Evolutionary conservation across 2,113 vertebrate species (phyloP).

Genomic region (Protomyctophum bolini): DNA sequence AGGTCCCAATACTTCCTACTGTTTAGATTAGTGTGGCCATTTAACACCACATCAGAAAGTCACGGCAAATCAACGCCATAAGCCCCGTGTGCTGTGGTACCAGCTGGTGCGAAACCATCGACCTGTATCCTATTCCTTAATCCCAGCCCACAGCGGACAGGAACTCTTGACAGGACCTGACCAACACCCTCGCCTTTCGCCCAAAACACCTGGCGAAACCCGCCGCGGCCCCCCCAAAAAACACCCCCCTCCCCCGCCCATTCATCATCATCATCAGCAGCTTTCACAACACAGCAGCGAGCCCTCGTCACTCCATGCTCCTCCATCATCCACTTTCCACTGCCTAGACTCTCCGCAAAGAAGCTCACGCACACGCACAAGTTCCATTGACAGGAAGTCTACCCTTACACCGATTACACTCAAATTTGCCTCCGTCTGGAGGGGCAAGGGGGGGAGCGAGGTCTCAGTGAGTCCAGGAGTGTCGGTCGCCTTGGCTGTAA

Average conservation of each 20-base stretch:
- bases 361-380: conserved; percentile 44
- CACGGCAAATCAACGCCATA: conserved; percentile 23
- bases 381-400: conserved; percentile 79
- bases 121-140: conserved; percentile 52
- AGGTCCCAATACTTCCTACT: conserved; percentile 67
- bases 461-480: conserved; percentile 64
- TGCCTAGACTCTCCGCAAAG: conserved; percentile 26
- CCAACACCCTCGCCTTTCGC: conserved; percentile 27
- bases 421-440: conserved; percentile 74
- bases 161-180: conserved; percentile 46
- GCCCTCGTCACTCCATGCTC: conserved; percentile 61
- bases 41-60: conserved; percentile 69
- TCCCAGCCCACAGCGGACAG: conserved; percentile 48
- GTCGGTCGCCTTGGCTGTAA: conserved; percentile 71
- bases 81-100: conserved; percentile 23
- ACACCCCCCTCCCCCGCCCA: conserved; percentile 36
- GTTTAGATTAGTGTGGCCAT: conserved; percentile 63
- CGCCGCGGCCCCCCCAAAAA: conserved; percentile 13
- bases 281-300: conserved; percentile 48
- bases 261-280: conserved; percentile 56
- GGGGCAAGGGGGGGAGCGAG: conserved; percentile 41
- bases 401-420: conserved; percentile 66
- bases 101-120: conserved; percentile 64
- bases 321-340: conserved; percentile 47
- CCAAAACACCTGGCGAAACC: conserved; percentile 52